Evolutionary conservation across 1,140 invertebrate species (phyloP), one percentile per base, ranked within the genome.

Genomic region (Pogonomyrmex barbatus): DNA sequence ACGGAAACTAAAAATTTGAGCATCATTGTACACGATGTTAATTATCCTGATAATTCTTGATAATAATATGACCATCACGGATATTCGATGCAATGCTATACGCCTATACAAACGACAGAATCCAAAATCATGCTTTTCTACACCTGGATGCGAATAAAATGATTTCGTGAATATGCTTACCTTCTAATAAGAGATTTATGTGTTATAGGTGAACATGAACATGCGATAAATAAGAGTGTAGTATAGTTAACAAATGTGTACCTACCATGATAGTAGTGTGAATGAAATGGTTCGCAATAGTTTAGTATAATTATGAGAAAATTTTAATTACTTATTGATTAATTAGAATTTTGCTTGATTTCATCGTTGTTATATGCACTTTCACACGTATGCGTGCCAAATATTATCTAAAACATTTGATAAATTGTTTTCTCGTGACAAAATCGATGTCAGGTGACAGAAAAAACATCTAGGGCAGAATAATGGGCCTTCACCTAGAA

Each of bases 401-500:
- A 45, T 77, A n/a, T 78, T 36, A 50, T 78, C 4, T 77, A 47
- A 71, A 39, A 60, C 36, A 30, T 17, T 47, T n/a, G 39, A 56
- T 76, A 70, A 39, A 45, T 45, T 33, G 10, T 45, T 68, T 30
- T 50, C 24, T 68, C 42, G 65, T 30, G 24, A 68, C 24, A 14
- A 42, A 5, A 67, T 9, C 4, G 63, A 45, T 24, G 24, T 47
- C 62, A 65, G 50, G 42, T 58, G 17, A 42, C 33, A 45, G 33
- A 67, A 65, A 42, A 45, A 42, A 14, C 73, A 58, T 42, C 52
- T 81, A 45, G 4, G 68, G 33, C 36, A 62, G 39, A 87, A 33
- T 84, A 63, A 77, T 86, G 56, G 42, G 68, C 91, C 91, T 65
- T 82, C 90, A 92, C 91, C 92, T 93, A 24, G 24, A 24, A 24